Percentiles rank a stretch among this genome's conserved stretches.
These are phyloP conservation scores for Metellina segmentata DNA, from an alignment of 2,888 invertebrate species.

Conservation along the genomic window DNA sequence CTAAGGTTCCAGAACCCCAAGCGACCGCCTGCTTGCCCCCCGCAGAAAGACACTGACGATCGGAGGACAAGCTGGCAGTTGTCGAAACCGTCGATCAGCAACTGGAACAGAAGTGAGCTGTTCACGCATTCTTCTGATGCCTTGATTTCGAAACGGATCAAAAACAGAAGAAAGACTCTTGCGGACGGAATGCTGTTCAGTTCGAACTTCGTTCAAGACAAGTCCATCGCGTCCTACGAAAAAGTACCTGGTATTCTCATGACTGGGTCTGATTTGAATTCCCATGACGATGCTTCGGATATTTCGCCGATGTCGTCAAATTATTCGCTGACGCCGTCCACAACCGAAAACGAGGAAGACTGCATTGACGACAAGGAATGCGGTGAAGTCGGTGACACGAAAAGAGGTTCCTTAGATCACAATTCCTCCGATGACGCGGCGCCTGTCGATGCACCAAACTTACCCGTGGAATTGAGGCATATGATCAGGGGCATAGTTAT, in stretches of 20 bases:
- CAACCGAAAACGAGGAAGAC: constrained; percentile 57
- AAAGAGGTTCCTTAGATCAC: neutral
- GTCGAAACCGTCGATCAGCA: constrained; percentile 67
- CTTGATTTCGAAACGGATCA: neutral
- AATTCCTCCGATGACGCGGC: no score
- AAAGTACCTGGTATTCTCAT: constrained; percentile 57
- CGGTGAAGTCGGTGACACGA: neutral
- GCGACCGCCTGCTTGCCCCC: neutral
- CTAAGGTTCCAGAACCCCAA: constrained; percentile 12
- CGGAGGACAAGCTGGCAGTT: constrained; percentile 59
- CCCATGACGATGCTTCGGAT: constrained; percentile 36
- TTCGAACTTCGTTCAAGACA: constrained; percentile 42
- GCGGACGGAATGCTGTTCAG: constrained; percentile 61
- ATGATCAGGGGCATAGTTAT: constrained; percentile 37
- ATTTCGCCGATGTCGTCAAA: constrained; percentile 71
- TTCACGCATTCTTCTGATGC: constrained; percentile 17
- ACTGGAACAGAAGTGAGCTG: constrained; percentile 69
- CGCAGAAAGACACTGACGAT: neutral
- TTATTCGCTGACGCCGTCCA: constrained; percentile 74
- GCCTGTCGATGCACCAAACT: neutral
- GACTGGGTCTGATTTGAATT: constrained; percentile 45
- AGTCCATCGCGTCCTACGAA: constrained; percentile 24
- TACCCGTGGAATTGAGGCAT: constrained; percentile 4
- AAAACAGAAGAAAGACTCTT: constrained; percentile 50
- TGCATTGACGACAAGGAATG: neutral